Conservation (phyloP, 2,888 invertebrate genomes). For the Opisthograptis luteolata region DNA sequence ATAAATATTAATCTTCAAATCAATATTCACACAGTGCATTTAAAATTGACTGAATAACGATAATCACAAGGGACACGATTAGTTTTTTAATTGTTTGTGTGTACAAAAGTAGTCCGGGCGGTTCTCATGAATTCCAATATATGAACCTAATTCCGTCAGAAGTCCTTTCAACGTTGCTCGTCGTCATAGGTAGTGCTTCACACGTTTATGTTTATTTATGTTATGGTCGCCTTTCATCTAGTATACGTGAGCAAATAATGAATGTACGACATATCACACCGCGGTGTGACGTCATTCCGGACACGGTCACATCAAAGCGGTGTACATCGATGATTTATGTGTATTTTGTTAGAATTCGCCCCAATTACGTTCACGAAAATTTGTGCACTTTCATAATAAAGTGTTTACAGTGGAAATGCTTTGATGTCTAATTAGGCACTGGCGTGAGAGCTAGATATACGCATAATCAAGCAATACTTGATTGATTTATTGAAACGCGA, state of each 20-base stretch:
- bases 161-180: conserved; percentile 65
- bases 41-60: conserved; percentile 14
- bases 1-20: background rate
- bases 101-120: conserved; percentile 21
- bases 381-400: conserved; percentile 77
- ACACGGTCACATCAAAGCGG: conserved; percentile 79
- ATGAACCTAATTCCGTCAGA: conserved; percentile 66
- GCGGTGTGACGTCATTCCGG: conserved; percentile 72
- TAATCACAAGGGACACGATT: background rate
- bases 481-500: conserved; percentile 62
- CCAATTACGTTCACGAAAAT: conserved; percentile 77
- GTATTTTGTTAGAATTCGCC: conserved; percentile 74
- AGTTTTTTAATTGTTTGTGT: conserved; percentile 15
- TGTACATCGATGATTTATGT: conserved; percentile 73
- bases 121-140: conserved; percentile 69
- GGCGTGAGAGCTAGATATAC: conserved; percentile 51
- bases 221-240: conserved; percentile 80
- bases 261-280: conserved; percentile 76
- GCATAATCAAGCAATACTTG: conserved; percentile 52
- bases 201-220: conserved; percentile 79
- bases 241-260: conserved; percentile 80
- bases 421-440: conserved; percentile 78
- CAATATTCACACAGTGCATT: background rate
- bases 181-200: conserved; percentile 64
- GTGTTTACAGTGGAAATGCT: conserved; percentile 65